Evolutionary conservation across 2,888 invertebrate species (phyloP).

Genomic region (Microctonus aethiopoides): DNA sequence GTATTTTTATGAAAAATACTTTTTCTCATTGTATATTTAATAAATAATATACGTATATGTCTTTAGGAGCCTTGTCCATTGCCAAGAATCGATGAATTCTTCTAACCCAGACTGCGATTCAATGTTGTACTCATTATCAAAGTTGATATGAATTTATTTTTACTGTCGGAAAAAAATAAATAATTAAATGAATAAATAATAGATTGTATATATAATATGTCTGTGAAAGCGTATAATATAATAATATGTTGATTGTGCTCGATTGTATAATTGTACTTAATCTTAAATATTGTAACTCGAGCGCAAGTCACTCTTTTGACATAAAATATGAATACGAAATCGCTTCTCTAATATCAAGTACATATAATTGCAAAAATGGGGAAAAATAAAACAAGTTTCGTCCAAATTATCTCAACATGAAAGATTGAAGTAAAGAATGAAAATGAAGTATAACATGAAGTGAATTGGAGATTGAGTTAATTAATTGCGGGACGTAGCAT

Average conservation of each 20-base stretch:
- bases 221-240: not conserved
- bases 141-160: conserved; percentile 56
- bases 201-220: not conserved
- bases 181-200: too few species aligned
- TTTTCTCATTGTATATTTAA: too few species aligned
- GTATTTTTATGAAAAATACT: too few species aligned
- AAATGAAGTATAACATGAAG: conserved; percentile 8
- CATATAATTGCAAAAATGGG: not conserved
- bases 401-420: not conserved
- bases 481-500: not conserved
- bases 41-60: not conserved
- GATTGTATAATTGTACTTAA: not conserved
- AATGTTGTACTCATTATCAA: conserved; percentile 23
- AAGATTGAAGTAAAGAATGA: not conserved
- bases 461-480: conserved; percentile 17
- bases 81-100: conserved; percentile 33
- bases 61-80: conserved; percentile 22
- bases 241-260: not conserved
- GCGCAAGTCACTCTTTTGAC: not conserved
- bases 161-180: conserved; percentile 25
- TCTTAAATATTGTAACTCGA: not conserved
- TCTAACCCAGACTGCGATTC: not conserved
- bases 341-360: not conserved
- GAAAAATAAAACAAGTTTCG: not conserved
- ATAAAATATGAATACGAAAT: not conserved